Conservation (phyloP, 2,797 vertebrate genomes). For the Thunnus albacares region DNA sequence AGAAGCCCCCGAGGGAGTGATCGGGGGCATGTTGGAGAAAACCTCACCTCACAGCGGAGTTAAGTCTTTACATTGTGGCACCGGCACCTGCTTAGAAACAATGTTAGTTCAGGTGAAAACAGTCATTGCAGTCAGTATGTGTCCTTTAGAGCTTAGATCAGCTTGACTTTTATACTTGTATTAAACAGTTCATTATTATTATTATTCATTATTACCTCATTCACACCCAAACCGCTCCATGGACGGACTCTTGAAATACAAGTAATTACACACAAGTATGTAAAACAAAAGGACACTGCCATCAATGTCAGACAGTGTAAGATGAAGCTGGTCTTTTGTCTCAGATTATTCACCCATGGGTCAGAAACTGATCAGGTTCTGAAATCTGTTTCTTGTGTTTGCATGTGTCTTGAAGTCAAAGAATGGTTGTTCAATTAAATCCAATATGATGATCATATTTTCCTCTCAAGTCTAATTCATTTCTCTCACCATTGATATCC, state of each 20-base stretch:
- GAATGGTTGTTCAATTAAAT: constrained; percentile 80
- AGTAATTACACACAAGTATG: constrained; percentile 18
- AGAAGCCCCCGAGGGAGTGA: constrained; percentile 17
- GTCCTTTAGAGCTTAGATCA: constrained; percentile 61
- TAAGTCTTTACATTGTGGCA: constrained; percentile 31
- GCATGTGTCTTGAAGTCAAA: constrained; percentile 68
- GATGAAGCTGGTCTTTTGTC: constrained; percentile 69
- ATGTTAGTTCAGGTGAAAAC: constrained; percentile 51
- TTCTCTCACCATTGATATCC: constrained; percentile 63
- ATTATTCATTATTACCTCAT: constrained; percentile 4
- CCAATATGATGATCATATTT: constrained; percentile 59
- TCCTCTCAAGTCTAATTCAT: constrained; percentile 71
- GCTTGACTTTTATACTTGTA: constrained; percentile 61
- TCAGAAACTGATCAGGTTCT: constrained; percentile 45
- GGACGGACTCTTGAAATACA: constrained; percentile 27
- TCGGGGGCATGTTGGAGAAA: constrained; percentile 19
- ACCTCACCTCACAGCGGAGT: constrained; percentile 31
- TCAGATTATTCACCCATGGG: constrained; percentile 40
- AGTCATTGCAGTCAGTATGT: constrained; percentile 34
- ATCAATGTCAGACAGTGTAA: constrained; percentile 24
- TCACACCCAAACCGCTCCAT: constrained; percentile 22
- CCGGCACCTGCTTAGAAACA: constrained; percentile 54
- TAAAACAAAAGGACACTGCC: constrained; percentile 30
- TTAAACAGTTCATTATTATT: constrained; percentile 19
- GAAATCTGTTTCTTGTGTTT: constrained; percentile 70